Evolutionary conservation across 2,797 vertebrate species (phyloP), one percentile per base, ranked within the genome.

Genomic region (Centroberyx gerrardi): DNA sequence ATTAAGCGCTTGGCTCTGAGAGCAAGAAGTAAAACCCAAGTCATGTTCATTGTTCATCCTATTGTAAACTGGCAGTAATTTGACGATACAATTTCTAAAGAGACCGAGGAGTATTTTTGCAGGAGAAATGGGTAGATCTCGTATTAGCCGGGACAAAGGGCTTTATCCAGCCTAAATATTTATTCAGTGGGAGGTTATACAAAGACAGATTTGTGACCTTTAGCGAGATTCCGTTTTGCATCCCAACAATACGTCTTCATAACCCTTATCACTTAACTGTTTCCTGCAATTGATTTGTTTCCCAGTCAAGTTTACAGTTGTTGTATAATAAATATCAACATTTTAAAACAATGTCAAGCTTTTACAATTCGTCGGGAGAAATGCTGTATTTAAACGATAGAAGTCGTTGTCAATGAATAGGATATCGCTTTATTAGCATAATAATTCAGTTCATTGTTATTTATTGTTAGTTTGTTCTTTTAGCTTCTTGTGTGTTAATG

Each of bases 151-250:
- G 44, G 76, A 91, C 85, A 86, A 89, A 87, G 52, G 51, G 68
- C 56, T 88, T 82, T 46, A 65, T 66, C 67, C 76, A 79, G 78
- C 12, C 76, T 76, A 88, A 91, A 91, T 89, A 89, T 93, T 90
- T 90, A 89, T 93, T 88, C 82, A 87, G 80, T 60, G 73, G 74
- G 59, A 69, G 72, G 28, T 78, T 53, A 60, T 69, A 87, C 79
- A 89, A 79, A 89, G 75, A 72, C 82, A 71, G 63, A 88, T 90
- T 86, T 87, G 87, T 81, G 87, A 87, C 80, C 77, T 80, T 52
- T 64, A 61, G 54, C 71, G 72, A 73, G 78, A 81, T 81, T 88
- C 55, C 38, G 79, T 62, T 83, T 80, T 87, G 68, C 71, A 48
- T 82, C 84, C 51, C 59, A 76, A 78, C 61, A 78, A 71, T 86